Conservation (phyloP, 2,888 invertebrate species). For the Orthonevra nobilis region DNA sequence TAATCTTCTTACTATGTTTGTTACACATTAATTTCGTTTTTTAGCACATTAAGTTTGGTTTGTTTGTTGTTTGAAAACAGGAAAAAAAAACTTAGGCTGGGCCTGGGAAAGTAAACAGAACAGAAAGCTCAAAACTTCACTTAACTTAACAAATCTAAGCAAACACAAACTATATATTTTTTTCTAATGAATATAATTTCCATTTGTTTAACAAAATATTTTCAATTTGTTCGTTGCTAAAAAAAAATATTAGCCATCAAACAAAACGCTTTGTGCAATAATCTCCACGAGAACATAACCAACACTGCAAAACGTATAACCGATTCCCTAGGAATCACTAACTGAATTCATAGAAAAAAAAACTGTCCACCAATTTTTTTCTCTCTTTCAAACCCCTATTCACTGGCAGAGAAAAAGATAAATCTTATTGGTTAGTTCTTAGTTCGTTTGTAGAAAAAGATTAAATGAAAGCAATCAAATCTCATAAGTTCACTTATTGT, state of each 20-base stretch:
- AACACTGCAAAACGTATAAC: conserved; percentile 32
- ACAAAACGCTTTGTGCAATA: conserved; percentile 65
- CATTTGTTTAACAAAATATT: conserved; percentile 29
- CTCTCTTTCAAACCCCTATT: conserved; percentile 27
- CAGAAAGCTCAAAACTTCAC: conserved; percentile 60
- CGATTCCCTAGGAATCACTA: conserved; percentile 48
- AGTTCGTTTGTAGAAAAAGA: conserved; percentile 41
- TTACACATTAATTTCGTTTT: conserved; percentile 44
- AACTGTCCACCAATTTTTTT: conserved; percentile 11
- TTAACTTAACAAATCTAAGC: conserved; percentile 43
- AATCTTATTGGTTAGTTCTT: conserved; percentile 27
- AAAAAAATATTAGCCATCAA: conserved; percentile 18
- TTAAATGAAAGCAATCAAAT: conserved; percentile 71
- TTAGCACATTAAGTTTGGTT: conserved; percentile 51
- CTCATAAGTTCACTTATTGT: conserved; percentile 69
- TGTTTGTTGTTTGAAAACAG: conserved; percentile 30
- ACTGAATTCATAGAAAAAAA: conserved; percentile 15
- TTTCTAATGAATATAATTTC: conserved; percentile 16
- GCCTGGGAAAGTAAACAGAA: conserved; percentile 37
- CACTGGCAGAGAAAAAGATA: conserved; percentile 18
- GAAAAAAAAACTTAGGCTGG: conserved; percentile 48
- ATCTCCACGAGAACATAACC: conserved; percentile 65
- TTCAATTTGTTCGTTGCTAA: conserved; percentile 22
- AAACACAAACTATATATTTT: conserved; percentile 33
- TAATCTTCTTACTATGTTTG: no score